A percentile compares a stretch with the other conserved stretches of the same genome.
Evolutionary conservation across 2,888 invertebrate genomes (phyloP).

Genomic region (Amphipyra tragopoginis): DNA sequence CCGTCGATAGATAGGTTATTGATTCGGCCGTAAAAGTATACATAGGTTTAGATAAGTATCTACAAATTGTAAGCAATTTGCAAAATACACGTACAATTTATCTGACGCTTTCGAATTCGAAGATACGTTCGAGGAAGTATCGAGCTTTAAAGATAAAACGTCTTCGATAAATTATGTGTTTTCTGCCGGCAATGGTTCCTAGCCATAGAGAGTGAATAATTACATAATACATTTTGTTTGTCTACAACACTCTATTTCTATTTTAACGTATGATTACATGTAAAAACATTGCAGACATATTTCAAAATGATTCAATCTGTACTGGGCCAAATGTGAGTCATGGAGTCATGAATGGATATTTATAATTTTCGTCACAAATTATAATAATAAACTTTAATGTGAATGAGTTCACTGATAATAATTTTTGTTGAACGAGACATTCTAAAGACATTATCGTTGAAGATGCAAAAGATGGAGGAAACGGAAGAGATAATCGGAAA

Average conservation of each 20-base stretch:
- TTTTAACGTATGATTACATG: conserved; percentile 25
- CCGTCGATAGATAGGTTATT: too few relatives aligned
- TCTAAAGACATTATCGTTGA: neutral
- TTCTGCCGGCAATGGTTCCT: neutral
- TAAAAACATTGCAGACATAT: conserved; percentile 23
- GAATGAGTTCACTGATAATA: too few relatives aligned
- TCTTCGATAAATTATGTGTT: neutral
- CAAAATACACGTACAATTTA: neutral
- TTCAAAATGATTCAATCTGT: conserved; percentile 35
- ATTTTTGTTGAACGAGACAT: neutral
- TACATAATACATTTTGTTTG: neutral
- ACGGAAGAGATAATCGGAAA: neutral
- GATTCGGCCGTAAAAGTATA: too few relatives aligned
- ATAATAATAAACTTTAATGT: neutral
- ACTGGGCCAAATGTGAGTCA: too few relatives aligned
- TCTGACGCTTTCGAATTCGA: too few relatives aligned
- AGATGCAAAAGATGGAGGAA: neutral
- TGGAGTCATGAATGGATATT: conserved; percentile 23
- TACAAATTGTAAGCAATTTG: neutral
- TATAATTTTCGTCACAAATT: conserved; percentile 7
- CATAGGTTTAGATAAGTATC: neutral
- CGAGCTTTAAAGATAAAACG: neutral
- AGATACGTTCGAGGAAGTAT: too few relatives aligned
- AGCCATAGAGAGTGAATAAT: neutral
- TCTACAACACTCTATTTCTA: conserved; percentile 13